A percentile compares a stretch with the other conserved stretches of the same genome.
phyloP scores from a whole-genome alignment of 2,113 vertebrate species.

The Myotis davidii region DNA sequence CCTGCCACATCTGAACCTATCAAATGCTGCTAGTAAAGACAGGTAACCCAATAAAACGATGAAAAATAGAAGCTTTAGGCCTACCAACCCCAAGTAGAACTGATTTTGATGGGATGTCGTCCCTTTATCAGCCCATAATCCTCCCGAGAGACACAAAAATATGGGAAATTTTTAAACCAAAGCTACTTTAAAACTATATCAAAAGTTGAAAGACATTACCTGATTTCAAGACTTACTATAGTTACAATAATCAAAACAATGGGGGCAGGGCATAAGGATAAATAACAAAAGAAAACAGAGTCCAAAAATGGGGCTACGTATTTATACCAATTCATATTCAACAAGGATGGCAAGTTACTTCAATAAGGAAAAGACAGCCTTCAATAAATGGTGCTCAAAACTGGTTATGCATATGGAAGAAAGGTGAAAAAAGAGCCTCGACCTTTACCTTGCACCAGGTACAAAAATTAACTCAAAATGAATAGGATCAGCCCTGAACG shows the following conservation, averaged over 20 bases:
- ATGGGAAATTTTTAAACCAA: background rate
- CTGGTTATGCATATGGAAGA: background rate
- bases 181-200: background rate
- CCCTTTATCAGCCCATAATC: background rate
- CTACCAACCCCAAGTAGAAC: background rate
- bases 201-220: background rate
- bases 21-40: background rate
- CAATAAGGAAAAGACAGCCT: background rate
- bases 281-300: background rate
- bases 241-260: background rate
- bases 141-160: background rate
- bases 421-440: background rate
- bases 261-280: background rate
- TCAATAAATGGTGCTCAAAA: background rate
- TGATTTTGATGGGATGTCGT: background rate
- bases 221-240: background rate
- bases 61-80: background rate
- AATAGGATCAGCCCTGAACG: too few species aligned
- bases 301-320: background rate
- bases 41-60: background rate
- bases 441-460: background rate
- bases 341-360: background rate
- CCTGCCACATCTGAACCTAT: background rate
- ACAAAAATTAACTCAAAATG: conserved; percentile 3
- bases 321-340: background rate